These are phyloP conservation scores for Phaedon cochleariae DNA, from an alignment of 2,888 invertebrate genomes.

Conservation along the genomic window DNA sequence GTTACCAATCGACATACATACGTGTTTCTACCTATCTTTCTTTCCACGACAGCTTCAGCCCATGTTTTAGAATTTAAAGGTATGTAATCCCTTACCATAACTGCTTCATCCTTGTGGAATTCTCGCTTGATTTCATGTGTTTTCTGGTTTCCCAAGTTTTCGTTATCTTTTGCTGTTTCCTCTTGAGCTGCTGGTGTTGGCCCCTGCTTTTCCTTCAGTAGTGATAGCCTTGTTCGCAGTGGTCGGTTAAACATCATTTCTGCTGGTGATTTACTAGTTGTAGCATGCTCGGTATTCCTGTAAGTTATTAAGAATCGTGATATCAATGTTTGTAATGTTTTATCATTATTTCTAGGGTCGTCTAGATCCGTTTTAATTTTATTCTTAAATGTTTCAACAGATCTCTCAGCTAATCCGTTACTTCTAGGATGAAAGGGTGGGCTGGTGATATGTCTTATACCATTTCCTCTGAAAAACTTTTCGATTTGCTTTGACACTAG, in stretches of 20 bases:
- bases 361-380: constrained; percentile 22
- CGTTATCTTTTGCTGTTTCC: background rate
- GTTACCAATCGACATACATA: constrained; percentile 4
- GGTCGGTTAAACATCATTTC: constrained; percentile 22
- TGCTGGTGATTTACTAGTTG: constrained; percentile 27
- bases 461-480: constrained; percentile 26
- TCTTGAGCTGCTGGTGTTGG: no score
- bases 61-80: background rate
- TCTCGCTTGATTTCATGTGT: constrained; percentile 1
- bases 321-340: constrained; percentile 10
- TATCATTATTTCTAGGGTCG: constrained; percentile 14
- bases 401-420: constrained; percentile 31
- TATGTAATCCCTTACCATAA: background rate
- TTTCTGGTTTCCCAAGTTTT: background rate
- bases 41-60: constrained; percentile 5
- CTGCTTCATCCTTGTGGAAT: background rate
- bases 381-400: constrained; percentile 21
- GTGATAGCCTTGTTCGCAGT: constrained; percentile 11
- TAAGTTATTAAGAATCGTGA: constrained; percentile 24
- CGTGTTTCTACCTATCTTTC: constrained; percentile 1
- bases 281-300: constrained; percentile 16
- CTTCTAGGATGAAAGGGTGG: constrained; percentile 18
- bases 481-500: constrained; percentile 13
- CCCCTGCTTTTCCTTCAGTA: constrained; percentile 11
- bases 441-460: constrained; percentile 19